Base-by-base conservation (phyloP, 2,888 invertebrate species). In the Polymixis lichenea region DNA sequence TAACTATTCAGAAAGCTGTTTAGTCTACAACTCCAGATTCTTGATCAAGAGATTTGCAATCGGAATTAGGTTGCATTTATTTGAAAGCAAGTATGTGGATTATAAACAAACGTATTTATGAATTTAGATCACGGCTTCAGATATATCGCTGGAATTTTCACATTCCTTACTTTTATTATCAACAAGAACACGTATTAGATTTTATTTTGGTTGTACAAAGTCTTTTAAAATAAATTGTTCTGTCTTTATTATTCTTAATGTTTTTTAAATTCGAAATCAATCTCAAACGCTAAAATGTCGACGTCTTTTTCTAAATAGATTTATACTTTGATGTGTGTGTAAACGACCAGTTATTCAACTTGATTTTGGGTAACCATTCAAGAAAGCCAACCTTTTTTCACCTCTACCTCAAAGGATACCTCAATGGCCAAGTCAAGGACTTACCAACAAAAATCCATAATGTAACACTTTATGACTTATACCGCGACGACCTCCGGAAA, bases 401-500 rank as follows among this genome's bases (percentile, higher is more conserved):
- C n/a, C 5, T 15, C 43, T 19, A 61, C 56, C n/a, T 71, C 68
- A 55, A 61, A 28, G 28, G 19, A n/a, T 60, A 32, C 9, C 13
- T 55, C 43, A 76, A 76, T 70, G 53, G 25, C 15, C 51, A 79
- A 70, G 46, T 81, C 64, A 77, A 82, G 72, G 77, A 38, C 56
- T 82, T 76, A n/a, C n/a, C n/a, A n/a, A n/a, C 2, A 46, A 53
- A 72, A 70, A 58, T 53, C 58, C 72, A 71, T 73, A 60, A 73
- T 83, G 38, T 51, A 73, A 49, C 28, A 46, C 67, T 72, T 73
- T 72, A 78, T 78, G 70, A 77, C 84, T 88, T 90, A 82, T 51
- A 80, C 84, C 85, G 84, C 80, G 62, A 78, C 72, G 38, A n/a
- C 67, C 91, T 87, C 92, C 94, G 95, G 95, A 95, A 92, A 92